Evolutionary conservation across 1,140 invertebrate genomes (phyloP).

Genomic region (Nomia melanderi): DNA sequence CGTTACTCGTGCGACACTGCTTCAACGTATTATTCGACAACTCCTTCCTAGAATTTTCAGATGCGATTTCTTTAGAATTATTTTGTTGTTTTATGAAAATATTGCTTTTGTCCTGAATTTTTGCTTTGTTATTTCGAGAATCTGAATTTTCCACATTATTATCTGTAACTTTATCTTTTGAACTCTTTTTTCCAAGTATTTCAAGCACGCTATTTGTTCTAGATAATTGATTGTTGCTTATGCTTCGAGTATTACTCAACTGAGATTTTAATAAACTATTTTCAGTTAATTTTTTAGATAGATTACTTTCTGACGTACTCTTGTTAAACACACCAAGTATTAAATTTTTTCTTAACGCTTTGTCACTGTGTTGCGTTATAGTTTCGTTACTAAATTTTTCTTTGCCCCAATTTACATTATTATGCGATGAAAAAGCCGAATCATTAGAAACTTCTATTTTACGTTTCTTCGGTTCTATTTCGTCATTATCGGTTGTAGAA

Average conservation of each 20-base stretch:
- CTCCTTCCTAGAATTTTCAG: neutral
- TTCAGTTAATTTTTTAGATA: neutral
- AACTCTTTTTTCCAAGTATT: conserved; percentile 28
- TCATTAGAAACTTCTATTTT: conserved; percentile 32
- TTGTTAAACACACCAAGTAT: conserved; percentile 44
- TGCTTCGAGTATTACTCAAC: neutral
- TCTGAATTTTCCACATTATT: neutral
- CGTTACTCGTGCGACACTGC: neutral
- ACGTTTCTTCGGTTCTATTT: conserved; percentile 43
- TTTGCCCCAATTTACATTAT: neutral
- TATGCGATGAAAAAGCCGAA: neutral
- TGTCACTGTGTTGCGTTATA: neutral
- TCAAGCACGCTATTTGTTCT: conserved; percentile 36
- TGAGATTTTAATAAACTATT: neutral
- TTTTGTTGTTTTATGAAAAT: neutral
- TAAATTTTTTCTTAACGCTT: conserved; percentile 23
- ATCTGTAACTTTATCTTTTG: neutral
- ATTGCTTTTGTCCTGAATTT: neutral
- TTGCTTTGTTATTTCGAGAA: neutral
- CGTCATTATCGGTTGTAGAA: conserved; percentile 16
- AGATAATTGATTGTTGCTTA: neutral
- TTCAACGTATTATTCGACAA: neutral
- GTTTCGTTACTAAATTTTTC: neutral
- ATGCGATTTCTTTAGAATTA: neutral
- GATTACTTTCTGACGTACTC: neutral